phyloP scores from a whole-genome alignment of 2,113 vertebrate species.

The Burhinus bistriatus region DNA sequence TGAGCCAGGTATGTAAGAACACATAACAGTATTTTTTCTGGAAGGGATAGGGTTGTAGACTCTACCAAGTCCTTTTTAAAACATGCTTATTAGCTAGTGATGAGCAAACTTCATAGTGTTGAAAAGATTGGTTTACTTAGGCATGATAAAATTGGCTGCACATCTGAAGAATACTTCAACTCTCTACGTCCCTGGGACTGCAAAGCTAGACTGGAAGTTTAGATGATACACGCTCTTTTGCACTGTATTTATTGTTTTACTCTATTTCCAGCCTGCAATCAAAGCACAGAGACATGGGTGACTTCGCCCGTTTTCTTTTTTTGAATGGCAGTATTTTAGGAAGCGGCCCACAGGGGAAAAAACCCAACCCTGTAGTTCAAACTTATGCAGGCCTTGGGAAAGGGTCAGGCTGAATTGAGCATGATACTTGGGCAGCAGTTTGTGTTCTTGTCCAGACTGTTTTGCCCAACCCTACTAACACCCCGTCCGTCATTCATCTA shows the following conservation, averaged over 20 bases:
- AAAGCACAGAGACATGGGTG: background rate
- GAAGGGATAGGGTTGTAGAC: background rate
- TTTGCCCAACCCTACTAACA: slow-evolving; percentile 31
- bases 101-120: background rate
- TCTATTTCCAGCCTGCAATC: background rate
- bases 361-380: background rate
- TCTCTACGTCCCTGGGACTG: background rate
- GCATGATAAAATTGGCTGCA: slow-evolving; percentile 1
- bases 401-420: background rate
- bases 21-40: background rate
- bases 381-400: background rate
- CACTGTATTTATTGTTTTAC: background rate
- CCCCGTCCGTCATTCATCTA: slow-evolving; percentile 5
- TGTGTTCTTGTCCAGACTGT: slow-evolving; percentile 21
- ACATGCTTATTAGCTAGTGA: background rate
- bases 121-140: slow-evolving; percentile 10
- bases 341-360: background rate
- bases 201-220: background rate
- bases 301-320: background rate
- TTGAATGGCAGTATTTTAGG: background rate
- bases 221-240: background rate
- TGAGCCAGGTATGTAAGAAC: background rate
- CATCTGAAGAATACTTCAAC: slow-evolving; percentile 30
- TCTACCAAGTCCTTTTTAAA: background rate
- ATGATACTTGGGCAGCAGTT: background rate